phyloP scores from a whole-genome alignment of 2,113 vertebrate genomes.

The Ranitomeya variabilis region DNA sequence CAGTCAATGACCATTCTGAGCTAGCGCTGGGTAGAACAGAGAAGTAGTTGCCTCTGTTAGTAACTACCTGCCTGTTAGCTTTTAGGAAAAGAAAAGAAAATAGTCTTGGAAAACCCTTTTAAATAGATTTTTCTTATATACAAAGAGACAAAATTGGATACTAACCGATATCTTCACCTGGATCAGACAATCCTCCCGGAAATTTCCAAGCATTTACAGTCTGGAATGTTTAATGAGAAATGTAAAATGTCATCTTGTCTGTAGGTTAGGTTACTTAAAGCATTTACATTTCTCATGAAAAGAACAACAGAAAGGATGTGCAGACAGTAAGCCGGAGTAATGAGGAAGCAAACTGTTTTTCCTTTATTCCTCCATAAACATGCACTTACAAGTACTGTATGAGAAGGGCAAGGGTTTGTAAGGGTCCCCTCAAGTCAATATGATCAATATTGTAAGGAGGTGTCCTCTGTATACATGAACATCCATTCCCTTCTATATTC shows the following conservation, averaged over 20 bases:
- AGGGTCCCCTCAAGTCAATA: too few relatives aligned
- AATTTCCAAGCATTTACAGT: constrained; percentile 90
- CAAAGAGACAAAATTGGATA: constrained; percentile 43
- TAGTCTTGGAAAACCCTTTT: too few relatives aligned
- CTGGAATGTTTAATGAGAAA: constrained; percentile 72
- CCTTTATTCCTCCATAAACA: background rate
- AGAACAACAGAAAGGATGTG: too few relatives aligned
- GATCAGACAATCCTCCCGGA: constrained; percentile 91
- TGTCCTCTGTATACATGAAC: background rate
- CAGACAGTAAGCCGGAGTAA: background rate
- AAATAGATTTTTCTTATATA: background rate
- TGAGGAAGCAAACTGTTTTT: background rate
- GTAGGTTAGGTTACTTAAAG: background rate
- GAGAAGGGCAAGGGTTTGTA: background rate
- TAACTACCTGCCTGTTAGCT: too few relatives aligned
- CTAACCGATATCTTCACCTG: constrained; percentile 91
- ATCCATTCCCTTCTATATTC: background rate
- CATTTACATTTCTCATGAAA: too few relatives aligned
- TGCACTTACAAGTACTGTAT: background rate
- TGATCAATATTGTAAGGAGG: too few relatives aligned
- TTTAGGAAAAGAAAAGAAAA: too few relatives aligned
- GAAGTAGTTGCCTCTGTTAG: too few relatives aligned
- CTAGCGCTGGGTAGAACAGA: too few relatives aligned
- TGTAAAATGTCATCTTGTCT: constrained; percentile 64
- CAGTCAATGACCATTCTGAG: too few relatives aligned